Evolutionary conservation across 1,140 invertebrate species (phyloP), one percentile per base, ranked within the genome.

Genomic region (Papilio helenus): DNA sequence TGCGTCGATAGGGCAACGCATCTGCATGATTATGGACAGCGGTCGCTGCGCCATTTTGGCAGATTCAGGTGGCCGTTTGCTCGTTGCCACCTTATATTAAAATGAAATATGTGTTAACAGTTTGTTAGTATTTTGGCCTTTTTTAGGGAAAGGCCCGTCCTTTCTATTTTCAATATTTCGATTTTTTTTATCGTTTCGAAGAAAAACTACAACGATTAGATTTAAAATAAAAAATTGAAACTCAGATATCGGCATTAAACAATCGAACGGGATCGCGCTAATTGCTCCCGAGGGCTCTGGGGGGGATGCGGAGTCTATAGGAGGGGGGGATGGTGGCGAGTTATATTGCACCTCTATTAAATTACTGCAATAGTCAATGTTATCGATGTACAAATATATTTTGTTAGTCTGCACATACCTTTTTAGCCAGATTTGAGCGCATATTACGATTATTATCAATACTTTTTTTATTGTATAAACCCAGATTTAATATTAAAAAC

Each of bases 141-240:
- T n/a, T n/a, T n/a, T n/a, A n/a, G n/a, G n/a, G n/a, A n/a, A n/a
- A n/a, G n/a, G n/a, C n/a, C n/a, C n/a, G n/a, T n/a, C 1, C 44
- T 46, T 46, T 46, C 10, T 16, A 16, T 46, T 46, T 9, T 10
- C 9, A 58, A 20, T 23, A 7, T 8, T 9, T 58, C 18, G 55
- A 23, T 1, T 58, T 58, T 61, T 10, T 3, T 72, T 34, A 2
- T 39, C 16, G 8, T 42, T 72, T 26, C 29, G n/a, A 29, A 0
- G 29, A 16, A n/a, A 44, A 39, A 72, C 29, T 10, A 12, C 20
- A 44, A 44, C 18, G 18, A 23, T 44, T 44, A 18, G 34, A 44
- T 72, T 44, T 42, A 72, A 72, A 72, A 51, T 51, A 55, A 72
- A 72, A 68, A 72, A 72, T 3, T 44, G 39, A 44, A 72, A 72